A percentile compares a stretch with the other conserved stretches of the same genome.
phyloP scores from a whole-genome alignment of 2,113 vertebrate species.

The Acrocephalus arundinaceus region DNA sequence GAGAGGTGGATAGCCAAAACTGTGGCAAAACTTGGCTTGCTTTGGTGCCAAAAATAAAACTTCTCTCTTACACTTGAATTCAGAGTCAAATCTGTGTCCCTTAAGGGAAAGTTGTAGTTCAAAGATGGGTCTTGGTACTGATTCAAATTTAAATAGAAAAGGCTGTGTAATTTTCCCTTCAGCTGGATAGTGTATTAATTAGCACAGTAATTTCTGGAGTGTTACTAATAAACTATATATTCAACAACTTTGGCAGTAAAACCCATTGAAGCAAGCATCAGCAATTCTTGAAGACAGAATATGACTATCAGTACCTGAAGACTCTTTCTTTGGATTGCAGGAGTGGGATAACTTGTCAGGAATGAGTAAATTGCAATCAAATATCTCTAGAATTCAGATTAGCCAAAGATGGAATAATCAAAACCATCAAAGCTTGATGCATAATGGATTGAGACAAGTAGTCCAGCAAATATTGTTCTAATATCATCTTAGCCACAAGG shows the following conservation, averaged over 20 bases:
- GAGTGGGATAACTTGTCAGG: slow-evolving; percentile 19
- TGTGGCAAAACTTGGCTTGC: neutral
- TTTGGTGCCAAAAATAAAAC: neutral
- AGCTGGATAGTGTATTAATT: slow-evolving; percentile 9
- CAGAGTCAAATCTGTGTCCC: neutral
- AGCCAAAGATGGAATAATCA: slow-evolving; percentile 44
- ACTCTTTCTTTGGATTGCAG: slow-evolving; percentile 14
- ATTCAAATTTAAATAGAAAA: slow-evolving; percentile 4
- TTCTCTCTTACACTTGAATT: neutral
- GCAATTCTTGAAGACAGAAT: slow-evolving; percentile 25
- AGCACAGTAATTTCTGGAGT: neutral
- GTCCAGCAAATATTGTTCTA: slow-evolving; percentile 52
- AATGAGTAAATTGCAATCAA: slow-evolving; percentile 49
- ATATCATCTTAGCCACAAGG: slow-evolving; percentile 66
- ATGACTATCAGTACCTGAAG: neutral
- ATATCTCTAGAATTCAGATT: slow-evolving; percentile 49
- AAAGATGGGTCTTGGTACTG: neutral
- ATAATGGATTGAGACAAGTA: slow-evolving; percentile 61
- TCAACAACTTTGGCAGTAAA: neutral
- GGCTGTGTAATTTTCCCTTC: neutral
- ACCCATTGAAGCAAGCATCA: neutral
- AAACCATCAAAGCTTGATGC: slow-evolving; percentile 44
- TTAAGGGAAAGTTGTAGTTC: neutral
- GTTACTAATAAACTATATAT: neutral
- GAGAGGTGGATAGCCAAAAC: neutral